Evolutionary conservation across 2,797 vertebrate species (phyloP).

Genomic region (Mallotus villosus): DNA sequence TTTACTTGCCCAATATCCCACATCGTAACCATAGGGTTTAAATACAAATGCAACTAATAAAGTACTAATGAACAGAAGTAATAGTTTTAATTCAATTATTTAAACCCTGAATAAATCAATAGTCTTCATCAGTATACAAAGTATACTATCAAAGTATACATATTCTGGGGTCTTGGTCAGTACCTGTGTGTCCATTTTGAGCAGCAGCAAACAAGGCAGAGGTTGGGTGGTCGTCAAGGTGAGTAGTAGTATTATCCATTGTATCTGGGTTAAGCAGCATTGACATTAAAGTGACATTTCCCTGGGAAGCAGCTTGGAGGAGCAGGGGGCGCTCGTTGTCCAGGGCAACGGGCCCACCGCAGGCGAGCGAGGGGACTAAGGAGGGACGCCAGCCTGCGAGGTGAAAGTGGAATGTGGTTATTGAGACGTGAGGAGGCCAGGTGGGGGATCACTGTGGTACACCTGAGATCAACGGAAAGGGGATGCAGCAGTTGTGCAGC

Average conservation of each 20-base stretch:
- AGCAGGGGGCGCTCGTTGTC: conserved; percentile 97
- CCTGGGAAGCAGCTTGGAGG: conserved; percentile 99
- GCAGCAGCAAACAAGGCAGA: conserved; percentile 99
- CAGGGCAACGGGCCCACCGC: conserved; percentile 99
- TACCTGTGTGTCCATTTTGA: conserved; percentile 95
- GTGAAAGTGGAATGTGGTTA: conserved; percentile 76
- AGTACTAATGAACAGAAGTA: too few species aligned
- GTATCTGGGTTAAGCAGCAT: conserved; percentile 99
- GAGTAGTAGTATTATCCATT: conserved; percentile 81
- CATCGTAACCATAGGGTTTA: too few species aligned
- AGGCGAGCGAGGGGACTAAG: conserved; percentile 91
- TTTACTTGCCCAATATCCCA: too few species aligned
- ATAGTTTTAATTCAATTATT: too few species aligned
- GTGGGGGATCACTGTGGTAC: conserved; percentile 43
- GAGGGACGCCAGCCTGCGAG: conserved; percentile 95
- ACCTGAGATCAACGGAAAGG: conserved; percentile 33
- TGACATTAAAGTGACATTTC: conserved; percentile 99
- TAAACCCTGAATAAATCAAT: not conserved
- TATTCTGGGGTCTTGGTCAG: not conserved
- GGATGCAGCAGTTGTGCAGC: not conserved
- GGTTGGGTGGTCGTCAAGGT: conserved; percentile 81
- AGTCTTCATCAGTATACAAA: not conserved
- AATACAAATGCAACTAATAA: too few species aligned
- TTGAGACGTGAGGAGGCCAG: conserved; percentile 55
- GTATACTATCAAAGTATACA: too few species aligned